These are phyloP conservation scores for Epirrita christyi DNA, from an alignment of 2,888 invertebrate genomes.

Conservation along the genomic window DNA sequence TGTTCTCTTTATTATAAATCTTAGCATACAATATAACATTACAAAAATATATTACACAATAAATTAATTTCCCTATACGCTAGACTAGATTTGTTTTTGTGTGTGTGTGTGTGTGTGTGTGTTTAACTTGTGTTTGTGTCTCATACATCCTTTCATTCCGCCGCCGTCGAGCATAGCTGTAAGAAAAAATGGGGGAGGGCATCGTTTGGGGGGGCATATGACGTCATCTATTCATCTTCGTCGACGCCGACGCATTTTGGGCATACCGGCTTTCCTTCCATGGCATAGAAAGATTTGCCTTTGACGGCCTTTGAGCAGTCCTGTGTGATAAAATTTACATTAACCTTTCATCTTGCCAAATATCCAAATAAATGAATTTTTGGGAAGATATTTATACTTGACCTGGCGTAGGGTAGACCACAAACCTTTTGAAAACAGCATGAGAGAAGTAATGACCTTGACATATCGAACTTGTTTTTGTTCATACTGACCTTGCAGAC, in stretches of 20 bases:
- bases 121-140: slow-evolving; percentile 55
- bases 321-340: slow-evolving; percentile 81
- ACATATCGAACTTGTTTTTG: slow-evolving; percentile 17
- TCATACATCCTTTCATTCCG: slow-evolving; percentile 50
- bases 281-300: slow-evolving; percentile 98
- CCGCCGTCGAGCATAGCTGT: slow-evolving; percentile 77
- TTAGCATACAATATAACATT: slow-evolving; percentile 82
- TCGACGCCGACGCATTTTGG: slow-evolving; percentile 96
- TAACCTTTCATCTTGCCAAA: slow-evolving; percentile 45
- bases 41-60: slow-evolving; percentile 80
- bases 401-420: slow-evolving; percentile 60
- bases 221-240: slow-evolving; percentile 88
- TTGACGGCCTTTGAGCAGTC: slow-evolving; percentile 97
- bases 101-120: slow-evolving; percentile 54
- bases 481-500: slow-evolving; percentile 96
- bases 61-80: slow-evolving; percentile 68
- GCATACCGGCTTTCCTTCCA: slow-evolving; percentile 98
- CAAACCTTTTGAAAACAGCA: slow-evolving; percentile 37
- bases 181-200: slow-evolving; percentile 74
- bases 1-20: slow-evolving; percentile 84
- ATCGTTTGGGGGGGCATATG: slow-evolving; percentile 74
- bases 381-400: slow-evolving; percentile 56
- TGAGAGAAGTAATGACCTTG: slow-evolving; percentile 11
- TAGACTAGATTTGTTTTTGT: slow-evolving; percentile 57
- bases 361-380: slow-evolving; percentile 41